A percentile compares a stretch with the other conserved stretches of the same genome.
Conservation (phyloP, 1,140 invertebrate species). For the Diorhabda elongata region DNA sequence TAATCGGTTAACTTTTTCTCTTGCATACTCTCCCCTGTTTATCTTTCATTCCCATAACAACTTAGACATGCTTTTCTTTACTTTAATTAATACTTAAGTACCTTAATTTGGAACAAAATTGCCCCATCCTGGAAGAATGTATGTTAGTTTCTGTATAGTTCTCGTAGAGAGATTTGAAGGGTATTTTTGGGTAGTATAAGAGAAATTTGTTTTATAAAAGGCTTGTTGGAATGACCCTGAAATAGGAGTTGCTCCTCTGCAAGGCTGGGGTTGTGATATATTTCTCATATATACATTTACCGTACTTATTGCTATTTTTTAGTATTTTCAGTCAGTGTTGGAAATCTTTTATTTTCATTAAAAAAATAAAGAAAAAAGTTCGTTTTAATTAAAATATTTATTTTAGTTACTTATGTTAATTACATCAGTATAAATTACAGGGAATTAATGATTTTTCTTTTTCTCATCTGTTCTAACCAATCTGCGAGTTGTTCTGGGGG, state of each 20-base stretch:
- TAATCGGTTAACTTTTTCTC: neutral
- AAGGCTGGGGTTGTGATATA: neutral
- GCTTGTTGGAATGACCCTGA: too few relatives aligned
- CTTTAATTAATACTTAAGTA: neutral
- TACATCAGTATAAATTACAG: constrained; percentile 3
- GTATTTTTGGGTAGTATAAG: neutral
- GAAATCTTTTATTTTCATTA: too few relatives aligned
- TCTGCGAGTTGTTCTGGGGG: constrained; percentile 69
- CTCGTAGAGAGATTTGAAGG: constrained; percentile 13
- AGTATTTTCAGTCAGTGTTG: neutral
- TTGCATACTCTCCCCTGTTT: neutral
- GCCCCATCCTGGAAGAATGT: constrained; percentile 21
- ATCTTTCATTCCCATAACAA: too few relatives aligned
- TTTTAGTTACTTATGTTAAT: too few relatives aligned
- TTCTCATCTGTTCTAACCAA: constrained; percentile 68
- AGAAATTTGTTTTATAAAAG: neutral
- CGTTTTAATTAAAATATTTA: too few relatives aligned
- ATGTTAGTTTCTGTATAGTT: constrained; percentile 10
- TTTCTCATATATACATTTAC: neutral
- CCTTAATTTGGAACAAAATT: constrained; percentile 11
- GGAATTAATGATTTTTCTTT: constrained; percentile 65
- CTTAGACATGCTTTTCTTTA: too few relatives aligned
- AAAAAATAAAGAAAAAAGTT: too few relatives aligned
- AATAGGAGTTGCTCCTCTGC: too few relatives aligned
- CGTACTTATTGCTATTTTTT: neutral